These are phyloP conservation scores for Enoplosus armatus DNA, from an alignment of 2,797 vertebrate genomes.

Conservation along the genomic window DNA sequence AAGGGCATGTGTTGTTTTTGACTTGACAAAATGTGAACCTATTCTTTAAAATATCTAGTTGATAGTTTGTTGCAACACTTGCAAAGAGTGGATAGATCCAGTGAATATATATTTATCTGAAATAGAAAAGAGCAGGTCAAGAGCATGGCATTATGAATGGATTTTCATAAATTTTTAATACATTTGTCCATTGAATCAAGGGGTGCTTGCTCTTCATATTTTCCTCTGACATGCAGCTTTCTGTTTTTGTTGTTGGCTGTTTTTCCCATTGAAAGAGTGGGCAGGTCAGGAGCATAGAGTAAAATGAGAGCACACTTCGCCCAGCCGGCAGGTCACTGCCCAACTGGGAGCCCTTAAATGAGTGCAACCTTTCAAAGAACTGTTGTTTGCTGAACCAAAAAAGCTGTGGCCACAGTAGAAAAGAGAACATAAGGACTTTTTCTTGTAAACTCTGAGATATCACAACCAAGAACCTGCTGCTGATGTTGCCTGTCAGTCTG, in stretches of 20 bases:
- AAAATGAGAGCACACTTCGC: constrained; percentile 56
- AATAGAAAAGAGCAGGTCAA: constrained; percentile 1
- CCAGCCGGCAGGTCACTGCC: constrained; percentile 55
- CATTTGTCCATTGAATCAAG: constrained; percentile 12
- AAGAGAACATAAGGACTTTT: constrained; percentile 54
- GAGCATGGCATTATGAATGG: constrained; percentile 4
- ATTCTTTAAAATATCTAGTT: background rate
- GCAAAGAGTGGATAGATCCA: background rate
- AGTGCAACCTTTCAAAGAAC: constrained; percentile 65
- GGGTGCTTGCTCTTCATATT: background rate
- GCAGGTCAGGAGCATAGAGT: constrained; percentile 45
- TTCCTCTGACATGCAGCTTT: constrained; percentile 17
- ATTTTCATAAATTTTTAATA: constrained; percentile 11
- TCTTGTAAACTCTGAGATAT: constrained; percentile 57
- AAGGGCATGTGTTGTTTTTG: background rate
- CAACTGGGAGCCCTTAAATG: constrained; percentile 63
- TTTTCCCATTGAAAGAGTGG: constrained; percentile 25
- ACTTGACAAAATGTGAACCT: background rate
- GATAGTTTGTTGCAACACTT: background rate
- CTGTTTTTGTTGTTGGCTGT: constrained; percentile 31
- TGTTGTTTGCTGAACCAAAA: constrained; percentile 60
- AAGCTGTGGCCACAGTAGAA: constrained; percentile 40
- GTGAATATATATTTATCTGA: constrained; percentile 3
- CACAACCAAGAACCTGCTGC: constrained; percentile 46
- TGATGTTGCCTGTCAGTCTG: constrained; percentile 43